A percentile compares a stretch with the other conserved stretches of the same genome.
Conservation (phyloP, 2,113 vertebrate genomes). For the Rhea americana region DNA sequence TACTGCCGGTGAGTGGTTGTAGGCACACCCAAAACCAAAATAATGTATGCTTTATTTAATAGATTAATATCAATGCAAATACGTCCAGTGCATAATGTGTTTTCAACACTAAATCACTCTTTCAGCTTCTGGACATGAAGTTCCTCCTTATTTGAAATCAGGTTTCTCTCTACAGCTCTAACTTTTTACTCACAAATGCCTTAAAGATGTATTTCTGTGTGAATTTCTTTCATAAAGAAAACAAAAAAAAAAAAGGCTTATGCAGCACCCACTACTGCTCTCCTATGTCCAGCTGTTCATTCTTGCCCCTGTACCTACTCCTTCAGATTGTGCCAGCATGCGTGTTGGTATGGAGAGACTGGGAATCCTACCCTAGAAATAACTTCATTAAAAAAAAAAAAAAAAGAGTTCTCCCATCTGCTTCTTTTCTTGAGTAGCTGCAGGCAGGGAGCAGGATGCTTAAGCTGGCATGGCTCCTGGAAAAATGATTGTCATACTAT, state of each 20-base stretch:
- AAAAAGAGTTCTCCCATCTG: background rate
- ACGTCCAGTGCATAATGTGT: background rate
- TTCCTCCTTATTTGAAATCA: background rate
- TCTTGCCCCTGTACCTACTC: background rate
- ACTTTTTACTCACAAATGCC: background rate
- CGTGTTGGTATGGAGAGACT: background rate
- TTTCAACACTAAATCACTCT: background rate
- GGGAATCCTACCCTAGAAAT: background rate
- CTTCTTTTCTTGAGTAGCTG: background rate
- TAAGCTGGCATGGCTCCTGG: conserved; percentile 24
- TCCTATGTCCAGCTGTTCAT: background rate
- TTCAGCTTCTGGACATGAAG: background rate
- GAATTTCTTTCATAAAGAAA: background rate
- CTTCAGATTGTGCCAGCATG: background rate
- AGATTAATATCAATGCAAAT: background rate
- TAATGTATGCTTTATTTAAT: background rate
- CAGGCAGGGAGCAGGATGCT: background rate
- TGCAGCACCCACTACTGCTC: background rate
- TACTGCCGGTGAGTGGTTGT: background rate
- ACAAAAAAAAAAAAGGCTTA: background rate
- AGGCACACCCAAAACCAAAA: background rate
- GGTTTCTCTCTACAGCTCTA: background rate
- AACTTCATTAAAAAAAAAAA: background rate
- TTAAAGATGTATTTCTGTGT: background rate
- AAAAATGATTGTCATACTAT: background rate